Evolutionary conservation across 2,113 vertebrate species (phyloP), one percentile per base, ranked within the genome.

Genomic region (Cricetomys ansorgei): DNA sequence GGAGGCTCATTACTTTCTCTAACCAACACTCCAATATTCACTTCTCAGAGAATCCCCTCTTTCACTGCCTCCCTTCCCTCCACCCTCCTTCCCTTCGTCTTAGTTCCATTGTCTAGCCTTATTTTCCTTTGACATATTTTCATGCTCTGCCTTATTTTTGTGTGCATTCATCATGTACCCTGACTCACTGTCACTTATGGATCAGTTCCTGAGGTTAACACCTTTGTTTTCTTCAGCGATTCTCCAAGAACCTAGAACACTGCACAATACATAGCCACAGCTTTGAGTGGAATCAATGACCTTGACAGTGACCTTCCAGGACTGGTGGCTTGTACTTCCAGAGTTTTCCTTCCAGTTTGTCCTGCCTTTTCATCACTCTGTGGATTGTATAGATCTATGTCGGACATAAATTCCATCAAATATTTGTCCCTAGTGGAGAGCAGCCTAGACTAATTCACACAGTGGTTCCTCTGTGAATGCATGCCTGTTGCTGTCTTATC

Each of bases 61-160:
- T 19, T 34, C 27, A 9, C 29, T 75, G 45, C 25, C 10, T 45
- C 11, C 59, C 40, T n/a, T 2, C 37, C 34, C 4, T 43, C 17
- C 31, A 13, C 25, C 16, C 25, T 67, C 43, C 62, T 25, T 67
- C 8, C 45, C 37, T 95, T 25, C 59, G 21, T 91, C 15, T 45
- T 55, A 13, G 29, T 5, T 70, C 59, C 27, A 76, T 80, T 53
- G 45, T 89, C 19, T 43, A 48, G 48, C 31, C 89, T 80, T 67
- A 70, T 73, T 91, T 75, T 88, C 80, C 83, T 89, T 94, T 83
- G 73, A 95, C 53, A 77, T 40, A 40, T 67, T 91, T 93, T n/a
- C 59, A 10, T 86, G 4, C 21, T 37, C 27, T 59, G 5, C 45
- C 73, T 84, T 72, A 77, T 79, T 65, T 91, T 9, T 93, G 4